Conservation (phyloP, 2,113 vertebrate species). For the Geococcyx californianus region DNA sequence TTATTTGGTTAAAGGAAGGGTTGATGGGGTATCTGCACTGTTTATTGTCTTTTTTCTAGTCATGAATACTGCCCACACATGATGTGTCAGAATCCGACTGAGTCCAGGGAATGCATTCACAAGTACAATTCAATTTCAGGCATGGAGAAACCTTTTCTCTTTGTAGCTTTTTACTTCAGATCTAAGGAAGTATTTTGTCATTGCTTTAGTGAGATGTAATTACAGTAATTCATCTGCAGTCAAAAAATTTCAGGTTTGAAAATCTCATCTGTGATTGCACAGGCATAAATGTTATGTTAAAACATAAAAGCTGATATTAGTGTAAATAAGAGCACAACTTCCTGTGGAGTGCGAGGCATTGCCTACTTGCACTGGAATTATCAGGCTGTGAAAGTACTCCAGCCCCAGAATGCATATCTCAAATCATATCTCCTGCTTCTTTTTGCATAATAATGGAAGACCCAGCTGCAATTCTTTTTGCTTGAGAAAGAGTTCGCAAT, state of each 20-base stretch:
- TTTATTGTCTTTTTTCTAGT: conserved; percentile 4
- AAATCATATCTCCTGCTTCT: neutral
- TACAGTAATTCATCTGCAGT: conserved; percentile 32
- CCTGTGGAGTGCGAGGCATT: neutral
- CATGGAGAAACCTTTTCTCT: neutral
- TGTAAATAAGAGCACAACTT: neutral
- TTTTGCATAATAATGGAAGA: neutral
- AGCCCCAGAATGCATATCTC: neutral
- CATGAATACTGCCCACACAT: neutral
- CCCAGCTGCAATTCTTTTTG: neutral
- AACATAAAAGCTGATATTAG: conserved; percentile 28
- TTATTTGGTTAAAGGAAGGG: conserved; percentile 1
- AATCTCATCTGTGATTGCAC: neutral
- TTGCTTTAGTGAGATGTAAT: conserved; percentile 9
- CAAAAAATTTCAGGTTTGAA: conserved; percentile 29
- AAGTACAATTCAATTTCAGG: conserved; percentile 3
- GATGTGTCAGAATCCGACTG: neutral
- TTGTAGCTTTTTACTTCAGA: neutral
- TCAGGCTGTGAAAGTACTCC: neutral
- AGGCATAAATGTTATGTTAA: conserved; percentile 24
- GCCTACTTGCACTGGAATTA: neutral
- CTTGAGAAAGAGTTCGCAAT: neutral
- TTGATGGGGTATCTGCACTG: neutral
- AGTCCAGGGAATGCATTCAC: neutral
- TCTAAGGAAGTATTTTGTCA: conserved; percentile 20